Conservation (phyloP, 2,888 invertebrate genomes). For the Dolichopus griseipennis region DNA sequence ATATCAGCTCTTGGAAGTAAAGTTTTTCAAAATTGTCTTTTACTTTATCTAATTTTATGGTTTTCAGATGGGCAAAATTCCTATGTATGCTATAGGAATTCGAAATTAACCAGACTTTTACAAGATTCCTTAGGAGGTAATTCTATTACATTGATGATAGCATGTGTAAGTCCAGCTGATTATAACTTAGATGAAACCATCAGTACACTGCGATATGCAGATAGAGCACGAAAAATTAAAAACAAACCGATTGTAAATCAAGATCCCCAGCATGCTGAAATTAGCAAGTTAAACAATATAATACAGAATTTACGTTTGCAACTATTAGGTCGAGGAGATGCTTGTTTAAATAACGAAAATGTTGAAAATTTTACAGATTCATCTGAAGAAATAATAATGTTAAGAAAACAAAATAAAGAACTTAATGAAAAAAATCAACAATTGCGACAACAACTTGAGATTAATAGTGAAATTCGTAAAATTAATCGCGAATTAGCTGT, state of each 20-base stretch:
- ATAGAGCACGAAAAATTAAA: conserved; percentile 75
- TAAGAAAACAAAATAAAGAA: conserved; percentile 18
- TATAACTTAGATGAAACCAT: conserved; percentile 80
- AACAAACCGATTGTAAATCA: conserved; percentile 84
- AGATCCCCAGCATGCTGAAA: conserved; percentile 72
- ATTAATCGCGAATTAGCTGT: conserved; percentile 44
- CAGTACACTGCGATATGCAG: conserved; percentile 82
- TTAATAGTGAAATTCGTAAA: conserved; percentile 59
- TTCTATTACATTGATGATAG: conserved; percentile 89
- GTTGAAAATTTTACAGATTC: conserved; percentile 16
- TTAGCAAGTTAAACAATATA: conserved; percentile 59
- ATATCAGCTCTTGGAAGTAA: conserved; percentile 81
- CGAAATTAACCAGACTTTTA: conserved; percentile 80
- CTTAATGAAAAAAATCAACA: conserved; percentile 53
- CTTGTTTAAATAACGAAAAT: conserved; percentile 19
- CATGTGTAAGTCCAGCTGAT: conserved; percentile 89
- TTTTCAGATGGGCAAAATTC: conserved; percentile 43
- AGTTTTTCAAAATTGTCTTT: neutral
- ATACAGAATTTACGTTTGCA: conserved; percentile 62
- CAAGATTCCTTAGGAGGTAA: conserved; percentile 95
- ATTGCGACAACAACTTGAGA: conserved; percentile 55
- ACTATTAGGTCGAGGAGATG: conserved; percentile 46
- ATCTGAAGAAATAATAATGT: conserved; percentile 7
- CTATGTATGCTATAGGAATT: conserved; percentile 84
- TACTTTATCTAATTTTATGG: conserved; percentile 3